Percentiles rank a stretch among this genome's conserved stretches.
Evolutionary conservation across 1,140 invertebrate species (phyloP).

Genomic region (Drosophila prosaltans): DNA sequence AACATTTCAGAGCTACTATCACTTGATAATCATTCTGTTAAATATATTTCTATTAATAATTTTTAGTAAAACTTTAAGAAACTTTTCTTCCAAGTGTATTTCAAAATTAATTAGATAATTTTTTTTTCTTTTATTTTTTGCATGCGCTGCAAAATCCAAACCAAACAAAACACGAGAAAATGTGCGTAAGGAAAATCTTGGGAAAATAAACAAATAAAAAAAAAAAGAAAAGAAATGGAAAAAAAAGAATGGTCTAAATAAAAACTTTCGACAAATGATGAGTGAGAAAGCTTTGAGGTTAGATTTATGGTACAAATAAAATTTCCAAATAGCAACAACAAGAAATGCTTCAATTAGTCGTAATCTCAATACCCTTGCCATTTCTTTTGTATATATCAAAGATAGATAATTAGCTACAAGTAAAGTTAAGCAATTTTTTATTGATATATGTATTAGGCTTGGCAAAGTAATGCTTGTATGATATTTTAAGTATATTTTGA

Average conservation of each 20-base stretch:
- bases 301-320: slow-evolving; percentile 73
- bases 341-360: slow-evolving; percentile 32
- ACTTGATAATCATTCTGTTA: no score
- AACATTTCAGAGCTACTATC: no score
- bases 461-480: no score
- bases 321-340: slow-evolving; percentile 59
- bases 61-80: neutral
- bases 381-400: neutral
- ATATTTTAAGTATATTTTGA: no score
- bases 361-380: neutral
- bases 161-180: slow-evolving; percentile 69
- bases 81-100: neutral
- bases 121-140: slow-evolving; percentile 35
- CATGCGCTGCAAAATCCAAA: slow-evolving; percentile 36
- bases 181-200: slow-evolving; percentile 56
- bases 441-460: neutral
- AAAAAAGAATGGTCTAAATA: slow-evolving; percentile 50
- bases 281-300: slow-evolving; percentile 76
- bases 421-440: neutral
- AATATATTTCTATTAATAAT: no score
- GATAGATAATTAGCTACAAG: neutral
- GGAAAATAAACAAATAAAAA: slow-evolving; percentile 67
- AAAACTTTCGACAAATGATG: slow-evolving; percentile 75
- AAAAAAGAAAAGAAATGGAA: slow-evolving; percentile 29
- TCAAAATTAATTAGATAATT: slow-evolving; percentile 53